phyloP scores from a whole-genome alignment of 2,797 vertebrate species.

The Echeneis naucrates region DNA sequence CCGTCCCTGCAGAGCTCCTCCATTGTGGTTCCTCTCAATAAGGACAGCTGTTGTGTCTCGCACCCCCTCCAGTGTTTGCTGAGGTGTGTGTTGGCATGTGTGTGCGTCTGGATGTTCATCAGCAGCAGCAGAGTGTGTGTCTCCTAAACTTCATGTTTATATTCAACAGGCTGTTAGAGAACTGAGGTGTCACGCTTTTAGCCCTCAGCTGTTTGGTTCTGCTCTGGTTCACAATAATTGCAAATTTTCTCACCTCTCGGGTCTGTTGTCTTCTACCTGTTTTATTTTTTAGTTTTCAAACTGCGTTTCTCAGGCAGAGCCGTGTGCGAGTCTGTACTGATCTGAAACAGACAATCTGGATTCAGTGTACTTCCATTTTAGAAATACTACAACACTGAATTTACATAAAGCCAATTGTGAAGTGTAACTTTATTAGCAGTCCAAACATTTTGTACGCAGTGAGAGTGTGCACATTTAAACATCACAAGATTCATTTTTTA shows the following conservation, averaged over 20 bases:
- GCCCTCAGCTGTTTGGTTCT: slow-evolving; percentile 10
- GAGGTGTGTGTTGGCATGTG: slow-evolving; percentile 42
- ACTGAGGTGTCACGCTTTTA: background rate
- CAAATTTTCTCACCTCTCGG: background rate
- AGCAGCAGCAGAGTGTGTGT: slow-evolving; percentile 21
- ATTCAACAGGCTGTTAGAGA: slow-evolving; percentile 26
- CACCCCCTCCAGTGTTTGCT: slow-evolving; percentile 29
- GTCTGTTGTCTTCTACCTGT: background rate
- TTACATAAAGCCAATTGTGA: too few species aligned
- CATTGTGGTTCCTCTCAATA: slow-evolving; percentile 63
- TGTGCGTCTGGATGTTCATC: slow-evolving; percentile 23
- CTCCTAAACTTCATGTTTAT: slow-evolving; percentile 29
- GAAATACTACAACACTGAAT: too few species aligned
- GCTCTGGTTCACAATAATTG: slow-evolving; percentile 1
- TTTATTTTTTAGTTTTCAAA: too few species aligned
- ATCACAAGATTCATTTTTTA: too few species aligned
- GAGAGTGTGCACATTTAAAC: too few species aligned
- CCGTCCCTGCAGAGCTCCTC: slow-evolving; percentile 30
- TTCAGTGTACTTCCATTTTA: too few species aligned
- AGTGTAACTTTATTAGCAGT: too few species aligned
- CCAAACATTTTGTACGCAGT: too few species aligned
- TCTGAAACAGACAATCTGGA: background rate
- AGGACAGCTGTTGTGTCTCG: slow-evolving; percentile 73
- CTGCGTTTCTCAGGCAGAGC: background rate
- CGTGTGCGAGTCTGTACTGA: background rate